Conservation (phyloP, 2,888 invertebrate genomes). For the Dichetophora obliterata region DNA sequence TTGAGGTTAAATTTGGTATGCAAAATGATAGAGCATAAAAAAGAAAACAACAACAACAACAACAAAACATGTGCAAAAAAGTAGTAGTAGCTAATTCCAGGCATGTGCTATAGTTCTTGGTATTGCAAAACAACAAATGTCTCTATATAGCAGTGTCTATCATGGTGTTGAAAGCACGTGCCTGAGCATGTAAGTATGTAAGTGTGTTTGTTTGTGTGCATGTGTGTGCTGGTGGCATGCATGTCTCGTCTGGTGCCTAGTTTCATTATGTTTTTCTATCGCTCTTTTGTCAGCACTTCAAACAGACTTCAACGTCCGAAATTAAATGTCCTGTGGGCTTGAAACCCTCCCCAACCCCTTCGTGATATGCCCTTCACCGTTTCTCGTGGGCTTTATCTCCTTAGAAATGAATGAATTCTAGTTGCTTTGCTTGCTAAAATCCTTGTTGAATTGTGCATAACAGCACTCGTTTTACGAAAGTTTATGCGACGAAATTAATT, state of each 20-base stretch:
- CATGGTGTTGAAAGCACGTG: no score
- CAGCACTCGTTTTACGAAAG: background rate
- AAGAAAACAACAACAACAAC: background rate
- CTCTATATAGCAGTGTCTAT: no score
- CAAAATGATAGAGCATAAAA: background rate
- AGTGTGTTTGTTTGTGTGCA: background rate
- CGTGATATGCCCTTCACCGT: background rate
- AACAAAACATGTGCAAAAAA: background rate
- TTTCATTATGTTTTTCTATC: constrained; percentile 17
- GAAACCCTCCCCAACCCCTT: background rate
- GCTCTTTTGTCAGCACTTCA: constrained; percentile 13
- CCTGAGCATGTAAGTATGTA: background rate
- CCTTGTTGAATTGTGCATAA: background rate
- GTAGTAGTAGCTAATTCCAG: background rate
- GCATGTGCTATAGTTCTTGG: background rate
- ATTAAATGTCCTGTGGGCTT: constrained; percentile 3
- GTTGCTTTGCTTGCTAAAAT: background rate
- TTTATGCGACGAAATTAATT: background rate
- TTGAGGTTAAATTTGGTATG: constrained; percentile 9
- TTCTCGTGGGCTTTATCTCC: background rate
- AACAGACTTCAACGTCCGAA: background rate
- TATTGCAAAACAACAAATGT: background rate
- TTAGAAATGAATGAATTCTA: background rate
- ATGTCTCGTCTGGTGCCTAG: background rate
- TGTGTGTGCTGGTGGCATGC: background rate